A percentile compares a stretch with the other conserved stretches of the same genome.
These are phyloP conservation scores for Diceros bicornis DNA, from an alignment of 2,797 vertebrate species.

Conservation along the genomic window DNA sequence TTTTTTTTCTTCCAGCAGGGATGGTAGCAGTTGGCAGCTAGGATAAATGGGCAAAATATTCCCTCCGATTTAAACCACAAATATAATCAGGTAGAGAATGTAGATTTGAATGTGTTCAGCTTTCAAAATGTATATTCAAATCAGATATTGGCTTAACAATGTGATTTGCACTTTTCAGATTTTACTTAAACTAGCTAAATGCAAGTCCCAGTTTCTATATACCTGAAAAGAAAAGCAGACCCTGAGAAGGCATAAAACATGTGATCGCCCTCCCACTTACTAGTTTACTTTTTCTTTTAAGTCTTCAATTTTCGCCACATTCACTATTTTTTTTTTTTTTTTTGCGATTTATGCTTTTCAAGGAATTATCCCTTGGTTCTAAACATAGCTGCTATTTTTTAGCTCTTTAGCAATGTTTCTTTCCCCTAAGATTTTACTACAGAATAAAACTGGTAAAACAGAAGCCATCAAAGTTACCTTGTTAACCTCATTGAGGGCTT, in stretches of 20 bases:
- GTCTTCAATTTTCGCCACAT: neutral
- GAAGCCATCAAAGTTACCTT: neutral
- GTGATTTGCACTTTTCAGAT: constrained; percentile 32
- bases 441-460: constrained; percentile 37
- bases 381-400: neutral
- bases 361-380: neutral
- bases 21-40: neutral
- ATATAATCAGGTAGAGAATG: constrained; percentile 27
- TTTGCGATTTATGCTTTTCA: neutral
- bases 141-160: constrained; percentile 13
- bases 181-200: constrained; percentile 44
- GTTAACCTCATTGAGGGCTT: neutral
- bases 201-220: neutral
- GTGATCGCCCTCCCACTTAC: neutral
- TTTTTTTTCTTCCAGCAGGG: neutral
- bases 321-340: neutral
- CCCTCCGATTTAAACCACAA: constrained; percentile 35
- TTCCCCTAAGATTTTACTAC: neutral
- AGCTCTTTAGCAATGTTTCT: neutral
- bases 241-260: neutral
- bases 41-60: constrained; percentile 13
- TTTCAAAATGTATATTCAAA: constrained; percentile 62
- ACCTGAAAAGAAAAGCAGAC: neutral
- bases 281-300: constrained; percentile 7
- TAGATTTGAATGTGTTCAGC: no score